Conservation (phyloP, 2,797 vertebrate species). For the Alca torda region DNA sequence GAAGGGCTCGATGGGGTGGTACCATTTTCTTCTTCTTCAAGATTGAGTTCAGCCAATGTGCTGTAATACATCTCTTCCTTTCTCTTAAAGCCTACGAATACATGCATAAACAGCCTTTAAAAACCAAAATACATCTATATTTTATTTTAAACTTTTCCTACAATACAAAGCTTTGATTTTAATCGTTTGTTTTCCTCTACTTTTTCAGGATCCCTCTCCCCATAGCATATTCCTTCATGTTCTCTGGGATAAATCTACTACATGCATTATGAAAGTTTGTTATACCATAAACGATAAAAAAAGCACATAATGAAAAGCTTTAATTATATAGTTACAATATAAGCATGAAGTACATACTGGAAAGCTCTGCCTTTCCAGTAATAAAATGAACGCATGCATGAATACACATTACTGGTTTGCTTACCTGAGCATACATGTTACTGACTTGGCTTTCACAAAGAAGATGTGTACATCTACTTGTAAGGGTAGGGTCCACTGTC, state of each 20-base stretch:
- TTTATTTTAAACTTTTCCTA: not conserved
- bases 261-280: rapidly evolving
- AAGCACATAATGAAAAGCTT: not conserved
- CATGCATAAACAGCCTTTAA: not conserved
- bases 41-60: constrained; percentile 93
- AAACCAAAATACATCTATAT: not conserved
- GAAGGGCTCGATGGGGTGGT: constrained; percentile 90
- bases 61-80: constrained; percentile 92
- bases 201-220: not conserved
- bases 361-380: not conserved
- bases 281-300: not conserved
- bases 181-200: not conserved
- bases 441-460: constrained; percentile 99
- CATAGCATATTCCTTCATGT: not conserved
- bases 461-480: constrained; percentile 91
- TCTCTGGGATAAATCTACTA: not conserved
- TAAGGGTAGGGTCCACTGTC: constrained; percentile 87
- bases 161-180: not conserved
- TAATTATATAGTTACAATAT: not conserved
- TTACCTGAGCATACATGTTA: constrained; percentile 93
- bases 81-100: constrained; percentile 89
- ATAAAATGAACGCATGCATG: not conserved
- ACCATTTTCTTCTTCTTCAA: constrained; percentile 93
- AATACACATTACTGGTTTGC: not conserved
- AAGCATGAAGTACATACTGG: not conserved